Evolutionary conservation across 2,888 invertebrate species (phyloP).

Genomic region (Drosophila anomalipes): DNA sequence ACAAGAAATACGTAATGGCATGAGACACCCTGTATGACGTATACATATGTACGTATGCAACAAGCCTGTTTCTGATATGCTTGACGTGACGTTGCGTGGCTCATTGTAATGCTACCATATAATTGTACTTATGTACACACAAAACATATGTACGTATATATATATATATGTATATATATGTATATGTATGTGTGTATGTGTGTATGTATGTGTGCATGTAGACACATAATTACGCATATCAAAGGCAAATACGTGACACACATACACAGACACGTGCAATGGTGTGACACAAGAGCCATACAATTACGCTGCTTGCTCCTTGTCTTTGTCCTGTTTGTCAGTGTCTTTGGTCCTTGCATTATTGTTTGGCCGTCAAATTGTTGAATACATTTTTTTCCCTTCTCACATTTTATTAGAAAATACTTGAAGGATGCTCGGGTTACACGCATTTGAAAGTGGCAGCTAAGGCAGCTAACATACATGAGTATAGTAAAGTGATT

Average conservation of each 20-base stretch:
- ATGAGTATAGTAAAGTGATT: neutral
- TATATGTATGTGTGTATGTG: slow-evolving; percentile 1
- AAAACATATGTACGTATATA: slow-evolving; percentile 7
- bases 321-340: slow-evolving; percentile 48
- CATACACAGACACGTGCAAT: slow-evolving; percentile 20
- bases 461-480: slow-evolving; percentile 1
- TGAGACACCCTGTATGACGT: slow-evolving; percentile 57
- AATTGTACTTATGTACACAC: slow-evolving; percentile 28
- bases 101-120: slow-evolving; percentile 47
- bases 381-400: slow-evolving; percentile 37
- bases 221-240: slow-evolving; percentile 60
- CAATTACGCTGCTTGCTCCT: slow-evolving; percentile 60
- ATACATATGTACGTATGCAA: slow-evolving; percentile 9
- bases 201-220: slow-evolving; percentile 16
- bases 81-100: slow-evolving; percentile 58
- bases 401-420: slow-evolving; percentile 54
- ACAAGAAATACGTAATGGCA: neutral
- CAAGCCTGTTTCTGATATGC: slow-evolving; percentile 62
- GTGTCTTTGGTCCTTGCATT: slow-evolving; percentile 35
- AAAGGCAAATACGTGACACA: slow-evolving; percentile 33
- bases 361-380: slow-evolving; percentile 54
- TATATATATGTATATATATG: neutral
- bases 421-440: slow-evolving; percentile 37
- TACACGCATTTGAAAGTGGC: neutral
- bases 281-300: slow-evolving; percentile 47